Evolutionary conservation across 2,797 vertebrate species (phyloP).

Genomic region (Dallia pectoralis): DNA sequence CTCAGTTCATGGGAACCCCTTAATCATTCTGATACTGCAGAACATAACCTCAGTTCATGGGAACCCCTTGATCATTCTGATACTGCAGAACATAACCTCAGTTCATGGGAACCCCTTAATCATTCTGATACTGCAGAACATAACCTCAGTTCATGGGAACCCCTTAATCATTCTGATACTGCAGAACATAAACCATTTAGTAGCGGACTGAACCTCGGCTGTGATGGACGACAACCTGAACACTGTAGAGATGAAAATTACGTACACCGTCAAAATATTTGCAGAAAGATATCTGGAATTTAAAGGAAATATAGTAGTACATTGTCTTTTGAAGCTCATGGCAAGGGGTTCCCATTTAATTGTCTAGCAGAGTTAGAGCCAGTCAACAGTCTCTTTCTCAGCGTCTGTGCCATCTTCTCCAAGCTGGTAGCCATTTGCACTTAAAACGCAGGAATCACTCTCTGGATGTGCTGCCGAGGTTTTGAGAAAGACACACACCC

Average conservation of each 20-base stretch:
- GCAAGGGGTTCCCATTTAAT: no score
- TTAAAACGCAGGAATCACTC: slow-evolving; percentile 2
- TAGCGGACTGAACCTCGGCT: neutral
- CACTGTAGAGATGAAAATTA: slow-evolving; percentile 31
- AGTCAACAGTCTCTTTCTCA: neutral
- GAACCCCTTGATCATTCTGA: no score
- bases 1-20: no score
- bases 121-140: no score
- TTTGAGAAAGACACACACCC: neutral
- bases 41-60: no score
- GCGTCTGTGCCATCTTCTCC: neutral
- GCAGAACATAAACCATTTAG: no score
- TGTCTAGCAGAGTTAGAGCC: neutral
- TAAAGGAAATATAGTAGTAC: neutral
- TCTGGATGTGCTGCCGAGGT: neutral
- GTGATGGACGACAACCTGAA: neutral
- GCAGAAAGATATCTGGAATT: neutral
- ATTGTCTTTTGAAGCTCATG: neutral
- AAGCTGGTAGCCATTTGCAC: neutral
- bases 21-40: no score
- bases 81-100: no score
- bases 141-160: no score
- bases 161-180: no score
- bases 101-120: no score
- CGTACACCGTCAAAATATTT: neutral